These are phyloP conservation scores for Halcyon badia DNA, from an alignment of 2,797 vertebrate genomes.

Conservation along the genomic window DNA sequence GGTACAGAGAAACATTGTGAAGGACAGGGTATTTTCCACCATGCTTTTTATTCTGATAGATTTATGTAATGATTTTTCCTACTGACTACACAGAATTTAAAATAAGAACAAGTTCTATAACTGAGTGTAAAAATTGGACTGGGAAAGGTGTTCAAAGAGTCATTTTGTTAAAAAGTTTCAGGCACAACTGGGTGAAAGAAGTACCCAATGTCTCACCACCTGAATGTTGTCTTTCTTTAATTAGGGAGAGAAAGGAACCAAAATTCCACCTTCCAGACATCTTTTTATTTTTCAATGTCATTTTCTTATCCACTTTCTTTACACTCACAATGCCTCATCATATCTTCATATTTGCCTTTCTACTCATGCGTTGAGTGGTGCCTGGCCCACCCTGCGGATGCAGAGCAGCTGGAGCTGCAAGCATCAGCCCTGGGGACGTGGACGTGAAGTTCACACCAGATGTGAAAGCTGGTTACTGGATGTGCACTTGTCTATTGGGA, in stretches of 20 bases:
- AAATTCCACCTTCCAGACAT: not conserved
- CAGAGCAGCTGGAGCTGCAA: not conserved
- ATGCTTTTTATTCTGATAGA: not conserved
- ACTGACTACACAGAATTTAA: not conserved
- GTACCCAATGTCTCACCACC: not conserved
- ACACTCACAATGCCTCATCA: not conserved
- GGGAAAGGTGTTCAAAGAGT: not conserved
- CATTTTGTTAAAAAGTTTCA: not conserved
- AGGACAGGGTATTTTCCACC: not conserved
- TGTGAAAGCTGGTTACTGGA: not conserved
- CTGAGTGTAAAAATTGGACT: not conserved
- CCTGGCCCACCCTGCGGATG: accelerated
- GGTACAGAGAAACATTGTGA: not conserved
- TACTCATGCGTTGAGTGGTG: not conserved
- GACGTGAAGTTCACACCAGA: accelerated
- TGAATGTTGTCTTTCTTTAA: not conserved
- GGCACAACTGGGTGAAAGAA: not conserved
- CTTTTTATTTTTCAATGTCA: not conserved
- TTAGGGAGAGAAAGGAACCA: not conserved
- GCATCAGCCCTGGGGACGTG: accelerated
- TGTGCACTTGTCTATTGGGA: not conserved
- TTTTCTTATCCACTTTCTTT: not conserved
- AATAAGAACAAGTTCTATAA: not conserved
- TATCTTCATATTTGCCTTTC: not conserved
- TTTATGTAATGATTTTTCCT: not conserved